Evolutionary conservation across 2,888 invertebrate species (phyloP).

Genomic region (Erebia palarica): DNA sequence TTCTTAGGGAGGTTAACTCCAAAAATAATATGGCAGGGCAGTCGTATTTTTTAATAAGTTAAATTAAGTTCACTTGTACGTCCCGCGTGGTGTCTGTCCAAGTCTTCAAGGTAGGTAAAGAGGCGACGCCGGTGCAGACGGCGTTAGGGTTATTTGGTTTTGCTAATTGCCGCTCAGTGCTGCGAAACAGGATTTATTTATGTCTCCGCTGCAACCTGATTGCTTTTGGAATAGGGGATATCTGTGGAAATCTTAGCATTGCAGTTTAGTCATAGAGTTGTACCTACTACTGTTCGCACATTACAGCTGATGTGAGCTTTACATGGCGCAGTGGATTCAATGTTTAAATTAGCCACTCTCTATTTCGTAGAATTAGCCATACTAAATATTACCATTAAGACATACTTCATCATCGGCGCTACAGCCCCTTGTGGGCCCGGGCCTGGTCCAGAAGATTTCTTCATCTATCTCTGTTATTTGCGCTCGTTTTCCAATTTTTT

Average conservation of each 20-base stretch:
- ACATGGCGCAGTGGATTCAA: not conserved
- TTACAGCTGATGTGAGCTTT: not conserved
- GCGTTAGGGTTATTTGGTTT: conserved; percentile 45
- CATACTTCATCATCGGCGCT: no score
- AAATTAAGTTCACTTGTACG: no score
- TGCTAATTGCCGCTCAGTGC: conserved; percentile 44
- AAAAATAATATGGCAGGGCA: no score
- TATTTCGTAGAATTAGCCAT: no score
- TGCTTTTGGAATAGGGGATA: conserved; percentile 13
- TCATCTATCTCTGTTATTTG: no score
- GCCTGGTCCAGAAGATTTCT: no score
- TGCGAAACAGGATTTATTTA: conserved; percentile 31
- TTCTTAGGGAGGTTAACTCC: no score
- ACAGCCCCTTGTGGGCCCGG: no score
- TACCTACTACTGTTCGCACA: not conserved
- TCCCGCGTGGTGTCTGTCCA: not conserved
- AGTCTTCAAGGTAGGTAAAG: not conserved
- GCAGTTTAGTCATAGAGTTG: conserved; percentile 2
- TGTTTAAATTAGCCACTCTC: no score
- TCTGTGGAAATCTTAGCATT: conserved; percentile 5
- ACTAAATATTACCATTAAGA: no score
- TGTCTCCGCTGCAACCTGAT: conserved; percentile 13
- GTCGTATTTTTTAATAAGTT: no score
- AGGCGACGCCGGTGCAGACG: conserved; percentile 30
- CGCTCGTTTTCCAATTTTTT: no score